Percentiles rank a stretch among this genome's conserved stretches.
phyloP scores from a whole-genome alignment of 2,113 vertebrate genomes.

The Gavia stellata region DNA sequence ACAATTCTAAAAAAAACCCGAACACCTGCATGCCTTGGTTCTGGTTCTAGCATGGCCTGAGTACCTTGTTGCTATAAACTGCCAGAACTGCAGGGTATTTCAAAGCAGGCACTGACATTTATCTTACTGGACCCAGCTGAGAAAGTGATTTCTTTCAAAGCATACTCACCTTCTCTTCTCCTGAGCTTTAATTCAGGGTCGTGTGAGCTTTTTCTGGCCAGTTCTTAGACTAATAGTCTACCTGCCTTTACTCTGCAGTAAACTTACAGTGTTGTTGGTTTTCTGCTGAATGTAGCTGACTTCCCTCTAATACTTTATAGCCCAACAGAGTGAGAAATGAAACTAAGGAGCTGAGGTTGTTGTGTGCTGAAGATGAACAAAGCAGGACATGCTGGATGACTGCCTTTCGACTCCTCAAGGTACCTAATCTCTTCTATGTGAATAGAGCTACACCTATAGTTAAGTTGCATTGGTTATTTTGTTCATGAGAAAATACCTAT shows the following conservation, averaged over 20 bases:
- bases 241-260: neutral
- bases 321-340: conserved; percentile 87
- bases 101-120: neutral
- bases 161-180: neutral
- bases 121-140: neutral
- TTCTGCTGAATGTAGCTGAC: neutral
- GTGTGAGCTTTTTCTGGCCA: neutral
- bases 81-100: neutral
- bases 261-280: neutral
- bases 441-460: neutral
- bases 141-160: neutral
- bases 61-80: neutral
- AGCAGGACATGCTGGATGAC: conserved; percentile 92
- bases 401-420: conserved; percentile 94
- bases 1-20: neutral
- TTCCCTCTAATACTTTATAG: conserved; percentile 64
- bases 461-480: neutral
- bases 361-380: conserved; percentile 95
- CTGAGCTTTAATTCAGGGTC: neutral
- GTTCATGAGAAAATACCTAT: neutral
- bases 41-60: neutral
- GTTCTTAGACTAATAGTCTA: neutral
- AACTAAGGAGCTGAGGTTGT: conserved; percentile 86
- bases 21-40: neutral
- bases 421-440: conserved; percentile 37